phyloP scores from a whole-genome alignment of 2,797 vertebrate species.

The Pangasius krempfi region DNA sequence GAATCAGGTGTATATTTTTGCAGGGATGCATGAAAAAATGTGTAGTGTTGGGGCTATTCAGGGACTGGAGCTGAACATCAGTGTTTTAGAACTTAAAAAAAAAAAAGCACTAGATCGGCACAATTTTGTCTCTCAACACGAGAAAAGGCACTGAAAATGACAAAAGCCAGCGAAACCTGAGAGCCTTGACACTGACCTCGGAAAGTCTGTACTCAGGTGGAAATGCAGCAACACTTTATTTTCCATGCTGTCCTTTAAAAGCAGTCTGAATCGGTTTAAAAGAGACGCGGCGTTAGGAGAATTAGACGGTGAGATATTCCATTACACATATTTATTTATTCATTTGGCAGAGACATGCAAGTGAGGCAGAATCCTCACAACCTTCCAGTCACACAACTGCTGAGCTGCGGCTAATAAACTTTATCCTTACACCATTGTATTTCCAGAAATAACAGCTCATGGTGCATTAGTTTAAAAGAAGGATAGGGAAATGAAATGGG shows the following conservation, averaged over 20 bases:
- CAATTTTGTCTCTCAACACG: constrained; percentile 8
- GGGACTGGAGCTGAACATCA: constrained; percentile 36
- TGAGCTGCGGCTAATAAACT: neutral
- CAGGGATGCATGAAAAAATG: constrained; percentile 42
- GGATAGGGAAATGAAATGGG: neutral
- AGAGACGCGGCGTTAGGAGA: neutral
- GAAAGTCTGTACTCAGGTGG: constrained; percentile 32
- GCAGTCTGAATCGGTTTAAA: neutral
- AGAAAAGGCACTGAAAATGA: constrained; percentile 32
- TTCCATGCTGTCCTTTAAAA: constrained; percentile 7
- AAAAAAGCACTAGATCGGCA: constrained; percentile 26
- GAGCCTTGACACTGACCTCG: constrained; percentile 37
- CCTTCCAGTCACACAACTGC: constrained; percentile 6
- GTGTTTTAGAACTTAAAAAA: constrained; percentile 42
- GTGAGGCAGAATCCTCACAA: constrained; percentile 22
- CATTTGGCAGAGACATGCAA: constrained; percentile 11
- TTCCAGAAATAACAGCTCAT: neutral
- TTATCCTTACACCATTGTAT: neutral
- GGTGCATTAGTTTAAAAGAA: neutral
- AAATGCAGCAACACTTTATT: constrained; percentile 11
- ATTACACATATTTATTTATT: constrained; percentile 34
- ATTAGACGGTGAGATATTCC: neutral
- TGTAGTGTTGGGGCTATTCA: constrained; percentile 33
- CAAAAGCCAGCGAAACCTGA: constrained; percentile 52
- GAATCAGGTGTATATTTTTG: constrained; percentile 52